phyloP scores from a whole-genome alignment of 2,888 invertebrate genomes.

The Drosophila multiciliata region DNA sequence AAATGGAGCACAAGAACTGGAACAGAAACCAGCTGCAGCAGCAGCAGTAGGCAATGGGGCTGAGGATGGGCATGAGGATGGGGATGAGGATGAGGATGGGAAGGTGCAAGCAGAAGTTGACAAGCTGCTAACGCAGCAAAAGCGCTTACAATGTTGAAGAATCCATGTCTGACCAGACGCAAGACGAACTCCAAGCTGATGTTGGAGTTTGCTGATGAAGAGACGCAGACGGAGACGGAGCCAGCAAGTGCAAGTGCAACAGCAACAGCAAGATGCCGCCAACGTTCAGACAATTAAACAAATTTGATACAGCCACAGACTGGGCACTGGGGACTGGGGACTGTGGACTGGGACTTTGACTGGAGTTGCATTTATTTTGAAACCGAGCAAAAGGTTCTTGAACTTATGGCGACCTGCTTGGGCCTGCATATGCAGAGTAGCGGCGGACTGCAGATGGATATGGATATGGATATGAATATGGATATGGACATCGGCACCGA shows the following conservation, averaged over 20 bases:
- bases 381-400: conserved; percentile 61
- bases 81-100: neutral
- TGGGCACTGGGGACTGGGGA: neutral
- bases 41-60: neutral
- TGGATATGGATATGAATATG: conserved; percentile 20
- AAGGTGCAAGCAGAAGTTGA: conserved; percentile 51
- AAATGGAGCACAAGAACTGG: conserved; percentile 72
- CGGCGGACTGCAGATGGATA: conserved; percentile 14
- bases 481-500: neutral
- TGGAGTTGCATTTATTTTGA: conserved; percentile 44
- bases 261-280: conserved; percentile 43
- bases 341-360: conserved; percentile 1
- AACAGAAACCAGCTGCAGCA: conserved; percentile 40
- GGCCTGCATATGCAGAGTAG: conserved; percentile 37
- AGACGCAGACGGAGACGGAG: neutral
- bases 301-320: conserved; percentile 73
- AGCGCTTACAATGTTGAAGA: conserved; percentile 76
- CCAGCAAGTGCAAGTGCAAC: conserved; percentile 5
- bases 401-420: conserved; percentile 47
- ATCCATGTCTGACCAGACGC: conserved; percentile 65
- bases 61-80: neutral
- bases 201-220: conserved; percentile 4
- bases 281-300: conserved; percentile 72
- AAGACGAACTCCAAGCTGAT: conserved; percentile 26
- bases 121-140: conserved; percentile 77